Evolutionary conservation across 2,797 vertebrate species (phyloP), one percentile per base, ranked within the genome.

Genomic region (Myotis myotis): DNA sequence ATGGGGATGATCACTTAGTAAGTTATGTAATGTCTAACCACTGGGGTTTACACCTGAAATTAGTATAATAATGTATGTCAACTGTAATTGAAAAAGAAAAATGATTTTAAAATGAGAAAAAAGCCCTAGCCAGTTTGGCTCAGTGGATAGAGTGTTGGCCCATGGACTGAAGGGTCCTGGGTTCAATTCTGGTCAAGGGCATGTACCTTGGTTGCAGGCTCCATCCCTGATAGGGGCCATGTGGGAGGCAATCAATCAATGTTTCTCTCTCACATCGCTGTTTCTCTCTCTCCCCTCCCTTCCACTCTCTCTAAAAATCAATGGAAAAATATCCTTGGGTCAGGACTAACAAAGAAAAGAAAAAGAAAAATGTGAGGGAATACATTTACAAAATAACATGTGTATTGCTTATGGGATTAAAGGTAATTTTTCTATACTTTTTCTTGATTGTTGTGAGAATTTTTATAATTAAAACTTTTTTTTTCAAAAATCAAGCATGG

Each of bases 381-480:
- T 55, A 91, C 2, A 82, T 64, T 76, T 44, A 78, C 81, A 93
- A 74, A 82, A n/a, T 66, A 74, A 55, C 22, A 83, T 78, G 57
- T 85, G n/a, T 41, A 94, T 53, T 71, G 36, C n/a, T 92, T 81
- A n/a, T 68, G 68, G 60, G 15, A 91, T 41, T 44, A 74, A 62
- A 5, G 5, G 16, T 49, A 16, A 30, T 57, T 76, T 96, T 80
- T 64, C 23, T 38, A 10, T 13, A 55, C 74, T 83, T 79, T 36
- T 74, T 90, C 62, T 83, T 79, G 41, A 64, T 82, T 91, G 16
- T 41, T 88, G 20, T 49, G 41, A 49, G 49, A 74, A 87, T 44
- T 71, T 93, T 90, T 36, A 83, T 28, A 89, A 96, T 85, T 70
- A 87, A 94, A 81, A 87, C 1, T 49, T 71, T 22, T 23, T 23